Percentiles rank a stretch among this genome's conserved stretches.
phyloP scores from a whole-genome alignment of 1,140 invertebrate species.

The Myzus persicae region DNA sequence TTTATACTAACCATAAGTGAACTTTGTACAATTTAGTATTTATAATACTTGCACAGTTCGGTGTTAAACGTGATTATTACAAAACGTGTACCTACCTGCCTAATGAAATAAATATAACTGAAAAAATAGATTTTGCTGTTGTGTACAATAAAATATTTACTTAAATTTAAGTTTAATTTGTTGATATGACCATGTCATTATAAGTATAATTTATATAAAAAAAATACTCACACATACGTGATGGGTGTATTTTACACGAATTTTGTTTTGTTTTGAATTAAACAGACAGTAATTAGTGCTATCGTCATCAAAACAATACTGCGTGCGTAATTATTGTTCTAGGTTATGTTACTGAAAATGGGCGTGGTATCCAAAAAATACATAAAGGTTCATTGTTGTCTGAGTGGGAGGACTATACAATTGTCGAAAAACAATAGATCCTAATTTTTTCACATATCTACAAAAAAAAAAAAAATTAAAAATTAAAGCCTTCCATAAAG shows the following conservation, averaged over 20 bases:
- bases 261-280: slow-evolving; percentile 1
- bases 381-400: not conserved
- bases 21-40: not conserved
- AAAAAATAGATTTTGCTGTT: not conserved
- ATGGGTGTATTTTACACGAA: not conserved
- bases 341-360: slow-evolving; percentile 12
- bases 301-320: not conserved
- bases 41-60: not conserved
- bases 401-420: not conserved
- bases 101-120: not conserved
- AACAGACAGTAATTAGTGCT: not conserved
- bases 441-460: slow-evolving; percentile 14
- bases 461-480: not conserved
- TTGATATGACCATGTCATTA: not conserved
- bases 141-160: not conserved
- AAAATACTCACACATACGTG: not conserved
- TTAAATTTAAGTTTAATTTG: not conserved
- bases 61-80: not conserved
- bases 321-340: slow-evolving; percentile 20
- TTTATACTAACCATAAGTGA: not conserved
- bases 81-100: not conserved
- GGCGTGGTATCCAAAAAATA: not conserved
- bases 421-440: not conserved
- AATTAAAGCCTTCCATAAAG: not conserved
- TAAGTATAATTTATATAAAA: not conserved